Base-by-base conservation (phyloP, 2,797 vertebrate species). In the Tauraco hartlaubi region DNA sequence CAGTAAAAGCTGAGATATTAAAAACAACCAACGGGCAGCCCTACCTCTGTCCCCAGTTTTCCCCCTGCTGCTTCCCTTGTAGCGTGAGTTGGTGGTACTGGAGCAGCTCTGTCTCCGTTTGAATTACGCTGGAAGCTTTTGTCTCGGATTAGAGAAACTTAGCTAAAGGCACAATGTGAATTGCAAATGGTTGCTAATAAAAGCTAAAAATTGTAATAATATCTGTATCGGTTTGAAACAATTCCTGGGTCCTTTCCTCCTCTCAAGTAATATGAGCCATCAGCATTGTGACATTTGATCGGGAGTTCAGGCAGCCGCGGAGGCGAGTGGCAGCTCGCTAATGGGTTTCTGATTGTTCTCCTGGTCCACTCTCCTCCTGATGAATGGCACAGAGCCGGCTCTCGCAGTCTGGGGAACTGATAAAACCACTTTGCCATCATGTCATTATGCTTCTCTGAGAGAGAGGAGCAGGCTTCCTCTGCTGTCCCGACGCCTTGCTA, bases 291-390 rank as follows among this genome's bases (percentile, higher is more conserved):
- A 94, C 88, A 94, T 91, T 90, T 90, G 95, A 95, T 96, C 73
- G 1, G 87, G 95, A 75, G 91, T 19, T 46, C 76, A 35, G 71
- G 77, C 83, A 71, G 72, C 63, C 28, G 7, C 26, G 7, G 82
- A 73, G 87, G 59, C 37, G 22, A 78, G 84, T 14, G 5, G 92
- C 92, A 94, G 94, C 91, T 96, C 86, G 92, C 94, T 97, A 91
- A 96, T 96, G 92, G 90, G 59, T 97, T 97, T 97, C 68, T 94
- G 94, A 93, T 96, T 87, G 62, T 93, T 84, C 94, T 96, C 86
- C 76, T 71, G 63, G 76, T 73, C 94, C 84, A 61, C 87, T 96
- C 83, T 88, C 39, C 29, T 81, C 55, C 88, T 95, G 78, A 95
- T 69, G 73, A 66, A 96, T 92, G 71, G 37, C 59, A 81, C 43